Evolutionary conservation across 2,888 invertebrate species (phyloP), one percentile per base, ranked within the genome.

Genomic region (Conops quadrifasciatus): DNA sequence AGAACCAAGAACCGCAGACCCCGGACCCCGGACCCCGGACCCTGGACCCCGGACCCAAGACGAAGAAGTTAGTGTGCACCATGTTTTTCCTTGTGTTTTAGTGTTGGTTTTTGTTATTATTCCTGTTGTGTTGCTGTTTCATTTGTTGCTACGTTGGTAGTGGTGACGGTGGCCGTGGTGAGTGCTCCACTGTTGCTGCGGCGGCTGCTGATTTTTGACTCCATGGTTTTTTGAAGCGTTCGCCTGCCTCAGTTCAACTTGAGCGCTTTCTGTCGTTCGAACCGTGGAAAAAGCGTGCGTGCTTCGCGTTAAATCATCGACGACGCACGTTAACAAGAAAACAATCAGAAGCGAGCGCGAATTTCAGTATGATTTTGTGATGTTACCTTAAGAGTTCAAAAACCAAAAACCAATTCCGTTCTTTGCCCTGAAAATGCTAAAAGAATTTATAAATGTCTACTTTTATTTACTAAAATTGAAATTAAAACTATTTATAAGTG

Each of bases 241-340:
- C 73, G 77, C 75, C 75, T 75, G 76, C 76, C 79, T 80, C 80
- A 81, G 81, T 81, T 78, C 78, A 80, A 80, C 78, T 81, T 81
- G 80, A 81, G 80, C 80, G 79, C 79, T 80, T 81, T 81, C 80
- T 79, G 80, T 78, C 79, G 81, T 80, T 80, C 80, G 80, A 79
- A 75, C 77, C 76, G 77, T 77, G 76, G 71, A 67, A 67, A 64
- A 53, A 67, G 72, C 71, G 72, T 72, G 60, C 67, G 70, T 65
- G 64, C 51, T 62, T 67, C 60, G 65, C 72, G 51, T 49, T 30
- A 72, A 63, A n/a, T n/a, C n/a, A n/a, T n/a, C n/a, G n/a, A n/a
- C n/a, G n/a, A n/a, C 65, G 65, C 30, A 65, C 65, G 65, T 26
- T 65, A 67, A 19, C 24, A 36, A 56, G 24, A 28, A 58, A n/a